Evolutionary conservation across 2,113 vertebrate genomes (phyloP), one percentile per base, ranked within the genome.

Genomic region (Lichenostomus cassidix): DNA sequence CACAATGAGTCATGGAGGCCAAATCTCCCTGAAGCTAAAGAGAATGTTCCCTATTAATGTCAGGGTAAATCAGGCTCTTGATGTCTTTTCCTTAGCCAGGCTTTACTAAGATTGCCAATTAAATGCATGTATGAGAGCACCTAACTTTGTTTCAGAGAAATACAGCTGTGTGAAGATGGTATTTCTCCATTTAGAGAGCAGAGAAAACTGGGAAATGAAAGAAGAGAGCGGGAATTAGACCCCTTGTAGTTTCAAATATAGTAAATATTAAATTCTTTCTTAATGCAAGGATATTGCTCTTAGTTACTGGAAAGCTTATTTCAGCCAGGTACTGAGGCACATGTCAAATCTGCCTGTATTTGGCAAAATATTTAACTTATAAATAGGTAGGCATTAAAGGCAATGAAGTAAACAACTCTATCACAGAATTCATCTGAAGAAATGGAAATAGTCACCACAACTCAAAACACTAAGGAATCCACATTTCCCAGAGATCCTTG

Each of bases 151-250:
- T 92, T 67, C 78, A 46, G 28, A 41, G 42, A 93, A 78, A 74
- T 18, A 25, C 0, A 16, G 16, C 3, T 13, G n/a, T 0, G 0
- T 49, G 55, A 59, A 65, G 18, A 41, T 33, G 20, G 5, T 7
- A 23, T 77, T 78, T 84, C 47, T 74, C 28, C 60, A 50, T 46
- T 55, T 39, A 73, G 46, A 12, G 35, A 67, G 53, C 17, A 78
- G 46, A 47, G 37, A 17, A 69, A 88, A 76, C 1, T 18, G 24
- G 21, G 28, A 85, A 76, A 73, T 60, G 9, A 44, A 37, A 81
- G 24, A 8, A 37, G 21, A 60, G 13, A 63, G 42, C 19, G 9
- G 19, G 46, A 78, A 75, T 55, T 4, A 27, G 11, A 31, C 16
- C 29, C 47, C 18, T 50, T 20, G 42, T 1, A 35, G 39, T 24